These are phyloP conservation scores for Dasyornis broadbenti DNA, from an alignment of 2,113 vertebrate species.

Conservation along the genomic window DNA sequence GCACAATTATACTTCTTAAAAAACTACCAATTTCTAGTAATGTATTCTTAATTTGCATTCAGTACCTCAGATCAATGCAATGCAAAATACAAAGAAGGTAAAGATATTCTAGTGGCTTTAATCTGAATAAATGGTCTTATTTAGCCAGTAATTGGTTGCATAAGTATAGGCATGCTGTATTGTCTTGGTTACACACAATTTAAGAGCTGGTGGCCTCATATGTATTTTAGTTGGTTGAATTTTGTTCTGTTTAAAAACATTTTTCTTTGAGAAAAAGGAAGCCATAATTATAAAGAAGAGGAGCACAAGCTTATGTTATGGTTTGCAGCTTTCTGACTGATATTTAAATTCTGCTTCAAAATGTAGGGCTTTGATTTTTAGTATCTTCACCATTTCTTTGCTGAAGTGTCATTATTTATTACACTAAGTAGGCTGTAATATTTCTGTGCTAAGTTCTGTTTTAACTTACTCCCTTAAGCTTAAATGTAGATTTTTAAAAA, in stretches of 20 bases:
- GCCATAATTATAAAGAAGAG: neutral
- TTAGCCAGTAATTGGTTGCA: neutral
- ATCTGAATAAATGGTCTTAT: neutral
- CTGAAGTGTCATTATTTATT: neutral
- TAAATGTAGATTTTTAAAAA: neutral
- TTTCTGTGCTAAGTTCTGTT: neutral
- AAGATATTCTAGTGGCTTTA: neutral
- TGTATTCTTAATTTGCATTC: neutral
- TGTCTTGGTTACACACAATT: neutral
- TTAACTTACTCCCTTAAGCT: neutral
- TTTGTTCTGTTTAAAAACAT: neutral
- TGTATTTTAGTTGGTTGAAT: neutral
- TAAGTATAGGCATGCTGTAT: neutral
- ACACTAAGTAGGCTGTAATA: fast-evolving
- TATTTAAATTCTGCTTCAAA: neutral
- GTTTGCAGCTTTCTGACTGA: neutral
- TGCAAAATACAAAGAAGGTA: neutral
- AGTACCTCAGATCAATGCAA: neutral
- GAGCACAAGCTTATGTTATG: neutral
- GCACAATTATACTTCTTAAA: neutral
- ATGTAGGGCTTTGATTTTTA: neutral
- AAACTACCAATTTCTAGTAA: neutral
- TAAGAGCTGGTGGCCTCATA: neutral
- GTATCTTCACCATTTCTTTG: neutral
- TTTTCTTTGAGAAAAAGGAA: neutral